Base-by-base conservation (phyloP, 2,888 invertebrate species). In the Piscicola geometra region DNA sequence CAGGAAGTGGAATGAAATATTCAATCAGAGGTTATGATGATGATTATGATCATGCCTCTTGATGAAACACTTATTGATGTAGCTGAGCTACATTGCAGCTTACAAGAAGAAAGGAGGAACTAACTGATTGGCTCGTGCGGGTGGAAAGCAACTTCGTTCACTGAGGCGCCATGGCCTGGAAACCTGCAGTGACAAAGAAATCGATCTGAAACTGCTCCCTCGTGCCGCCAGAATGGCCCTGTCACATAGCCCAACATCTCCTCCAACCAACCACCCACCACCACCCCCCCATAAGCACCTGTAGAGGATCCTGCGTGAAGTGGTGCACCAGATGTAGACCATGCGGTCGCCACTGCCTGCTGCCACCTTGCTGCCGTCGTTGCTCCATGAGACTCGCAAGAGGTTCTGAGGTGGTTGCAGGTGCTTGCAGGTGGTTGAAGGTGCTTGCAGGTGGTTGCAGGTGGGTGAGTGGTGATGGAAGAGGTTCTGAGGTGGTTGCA, bases 251-350 rank as follows among this genome's bases (percentile, higher is more conserved):
- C n/a, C n/a, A n/a, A n/a, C n/a, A n/a, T n/a, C n/a, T n/a, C n/a
- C n/a, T n/a, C n/a, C n/a, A n/a, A n/a, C n/a, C n/a, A n/a, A n/a
- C 41, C 41, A 41, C 41, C 41, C 41, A 41, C 41, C 41, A 9
- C 41, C 41, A 41, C 41, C 41, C 41, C 5, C 41, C 41, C 41
- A 56, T 15, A 47, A 47, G 9, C 9, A 47, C 60, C 95, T 96
- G 87, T 98, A 99, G 50, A 96, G 86, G 81, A 98, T 92, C 78
- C 94, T 89, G 36, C 96, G 89, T 0, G 93, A 90, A 0, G 93
- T 93, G 0, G 95, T 94, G 85, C 99, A 97, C 99, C 99, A 99
- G 78, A 99, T 89, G 85, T 97, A 95, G 41, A 97, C 92, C 86
- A 91, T 93, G 69, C 98, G 89, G 87, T 99, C 99, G 0, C 96